Evolutionary conservation across 2,888 invertebrate genomes (phyloP).

Genomic region (Acanthopleura granulata): DNA sequence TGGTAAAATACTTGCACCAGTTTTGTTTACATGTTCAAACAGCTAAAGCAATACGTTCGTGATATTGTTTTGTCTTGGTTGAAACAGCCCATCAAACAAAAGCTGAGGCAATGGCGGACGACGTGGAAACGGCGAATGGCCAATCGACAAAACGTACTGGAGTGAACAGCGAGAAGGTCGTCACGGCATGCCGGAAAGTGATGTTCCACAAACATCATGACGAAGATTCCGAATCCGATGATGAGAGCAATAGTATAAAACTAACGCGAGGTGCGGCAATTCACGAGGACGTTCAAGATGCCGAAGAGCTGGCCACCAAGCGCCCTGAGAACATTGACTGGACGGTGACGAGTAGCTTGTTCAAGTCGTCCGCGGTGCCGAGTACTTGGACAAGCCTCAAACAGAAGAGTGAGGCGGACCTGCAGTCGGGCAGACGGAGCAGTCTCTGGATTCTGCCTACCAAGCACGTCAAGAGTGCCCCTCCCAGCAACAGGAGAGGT

Average conservation of each 20-base stretch:
- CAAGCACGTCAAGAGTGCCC: background rate
- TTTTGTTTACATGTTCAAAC: too few species aligned
- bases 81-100: too few species aligned
- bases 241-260: background rate
- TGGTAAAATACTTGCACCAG: too few species aligned
- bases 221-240: background rate
- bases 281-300: background rate
- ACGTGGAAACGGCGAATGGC: too few species aligned
- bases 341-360: background rate
- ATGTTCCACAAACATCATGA: conserved; percentile 4
- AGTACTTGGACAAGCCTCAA: background rate
- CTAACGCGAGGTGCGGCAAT: background rate
- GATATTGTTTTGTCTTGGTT: too few species aligned
- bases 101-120: too few species aligned
- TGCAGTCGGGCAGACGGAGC: background rate
- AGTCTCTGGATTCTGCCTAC: background rate
- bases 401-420: background rate
- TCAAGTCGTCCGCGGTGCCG: conserved; percentile 1
- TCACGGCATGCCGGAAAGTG: background rate
- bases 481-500: background rate
- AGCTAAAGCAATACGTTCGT: too few species aligned
- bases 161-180: background rate
- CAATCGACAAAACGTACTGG: too few species aligned
- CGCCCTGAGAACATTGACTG: background rate
- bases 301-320: background rate